Evolutionary conservation across 2,113 vertebrate genomes (phyloP).

Genomic region (Neodontobutis hainanensis): DNA sequence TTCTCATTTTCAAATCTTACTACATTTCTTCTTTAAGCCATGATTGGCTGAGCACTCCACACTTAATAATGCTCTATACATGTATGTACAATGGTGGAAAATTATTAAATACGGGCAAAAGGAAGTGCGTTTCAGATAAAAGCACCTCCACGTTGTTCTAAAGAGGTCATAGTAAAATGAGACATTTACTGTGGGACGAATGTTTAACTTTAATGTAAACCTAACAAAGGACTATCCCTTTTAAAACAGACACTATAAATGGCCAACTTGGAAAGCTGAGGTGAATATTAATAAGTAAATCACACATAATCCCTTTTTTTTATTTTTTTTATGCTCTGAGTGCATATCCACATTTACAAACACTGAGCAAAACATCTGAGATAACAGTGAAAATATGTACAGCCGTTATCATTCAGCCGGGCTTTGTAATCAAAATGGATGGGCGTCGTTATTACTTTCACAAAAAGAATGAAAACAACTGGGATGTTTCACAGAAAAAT

Average conservation of each 20-base stretch:
- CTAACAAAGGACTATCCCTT: no score
- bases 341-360: not conserved
- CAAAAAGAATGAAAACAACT: constrained; percentile 30
- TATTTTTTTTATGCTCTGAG: not conserved
- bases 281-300: not conserved
- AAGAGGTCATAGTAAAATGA: no score
- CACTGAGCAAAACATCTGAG: not conserved
- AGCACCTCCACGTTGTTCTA: no score
- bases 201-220: no score
- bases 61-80: no score
- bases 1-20: no score
- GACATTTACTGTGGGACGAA: no score
- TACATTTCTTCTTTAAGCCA: no score
- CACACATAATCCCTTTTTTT: not conserved
- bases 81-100: no score
- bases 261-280: not conserved
- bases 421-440: not conserved
- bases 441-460: constrained; percentile 15
- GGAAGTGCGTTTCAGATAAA: no score
- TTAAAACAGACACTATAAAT: not conserved
- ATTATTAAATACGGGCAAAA: no score
- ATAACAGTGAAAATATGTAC: not conserved
- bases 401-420: not conserved
- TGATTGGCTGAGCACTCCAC: no score
- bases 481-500: constrained; percentile 17